Conservation (phyloP, 2,113 vertebrate species). For the Rhineura floridana region DNA sequence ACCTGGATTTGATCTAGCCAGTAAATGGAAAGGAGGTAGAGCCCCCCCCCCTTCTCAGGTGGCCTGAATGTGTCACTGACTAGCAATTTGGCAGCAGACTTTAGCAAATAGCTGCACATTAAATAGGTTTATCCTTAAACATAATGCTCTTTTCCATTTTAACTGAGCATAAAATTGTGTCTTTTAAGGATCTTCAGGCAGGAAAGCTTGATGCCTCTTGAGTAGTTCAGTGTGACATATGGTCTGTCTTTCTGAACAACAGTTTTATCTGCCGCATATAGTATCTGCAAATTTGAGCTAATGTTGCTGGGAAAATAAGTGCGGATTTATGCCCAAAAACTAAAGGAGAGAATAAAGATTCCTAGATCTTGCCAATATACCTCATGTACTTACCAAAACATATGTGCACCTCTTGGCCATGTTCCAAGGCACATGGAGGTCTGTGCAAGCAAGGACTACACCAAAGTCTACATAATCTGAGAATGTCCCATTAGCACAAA, state of each 20-base stretch:
- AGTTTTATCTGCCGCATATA: conserved; percentile 69
- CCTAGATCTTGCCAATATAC: conserved; percentile 58
- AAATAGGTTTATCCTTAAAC: conserved; percentile 73
- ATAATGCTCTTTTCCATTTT: conserved; percentile 77
- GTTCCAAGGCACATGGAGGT: neutral
- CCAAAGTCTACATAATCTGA: neutral
- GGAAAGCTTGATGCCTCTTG: conserved; percentile 65
- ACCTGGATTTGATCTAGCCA: neutral
- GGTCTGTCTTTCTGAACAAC: conserved; percentile 68
- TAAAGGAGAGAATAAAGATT: conserved; percentile 57
- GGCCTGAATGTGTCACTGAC: conserved; percentile 63
- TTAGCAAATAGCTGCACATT: conserved; percentile 60
- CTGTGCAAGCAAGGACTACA: neutral
- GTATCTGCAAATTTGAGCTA: conserved; percentile 75
- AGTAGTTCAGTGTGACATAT: conserved; percentile 76
- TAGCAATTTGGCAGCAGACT: conserved; percentile 71
- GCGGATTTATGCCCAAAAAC: conserved; percentile 72
- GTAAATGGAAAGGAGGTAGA: conserved; percentile 50
- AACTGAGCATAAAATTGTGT: conserved; percentile 78
- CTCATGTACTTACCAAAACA: conserved; percentile 43
- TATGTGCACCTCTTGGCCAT: conserved; percentile 4
- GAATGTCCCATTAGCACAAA: neutral
- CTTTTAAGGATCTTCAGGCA: conserved; percentile 67
- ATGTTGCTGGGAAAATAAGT: conserved; percentile 77
- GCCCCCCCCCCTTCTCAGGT: conserved; percentile 12